phyloP scores from a whole-genome alignment of 1,140 invertebrate species.

The Drusus annulatus region DNA sequence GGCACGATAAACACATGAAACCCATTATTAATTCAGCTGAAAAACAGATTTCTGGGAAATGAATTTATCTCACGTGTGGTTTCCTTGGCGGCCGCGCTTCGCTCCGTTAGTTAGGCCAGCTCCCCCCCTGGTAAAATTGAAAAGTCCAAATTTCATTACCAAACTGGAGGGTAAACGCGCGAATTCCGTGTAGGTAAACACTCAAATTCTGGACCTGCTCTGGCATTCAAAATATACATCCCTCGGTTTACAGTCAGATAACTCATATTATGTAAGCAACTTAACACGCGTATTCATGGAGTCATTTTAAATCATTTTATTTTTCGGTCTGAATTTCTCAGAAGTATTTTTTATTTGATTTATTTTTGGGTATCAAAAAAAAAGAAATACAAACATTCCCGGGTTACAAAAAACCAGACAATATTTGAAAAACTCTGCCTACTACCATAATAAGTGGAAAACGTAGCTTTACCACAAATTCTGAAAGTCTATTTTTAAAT shows the following conservation, averaged over 20 bases:
- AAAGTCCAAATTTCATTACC: conserved; percentile 55
- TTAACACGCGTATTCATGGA: conserved; percentile 46
- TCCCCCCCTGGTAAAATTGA: conserved; percentile 44
- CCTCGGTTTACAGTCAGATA: background rate
- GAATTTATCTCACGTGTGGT: conserved; percentile 8
- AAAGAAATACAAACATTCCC: too few relatives aligned
- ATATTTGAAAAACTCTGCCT: too few relatives aligned
- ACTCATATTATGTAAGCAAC: background rate
- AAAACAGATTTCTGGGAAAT: conserved; percentile 10
- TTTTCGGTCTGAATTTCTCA: too few relatives aligned
- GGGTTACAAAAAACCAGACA: too few relatives aligned
- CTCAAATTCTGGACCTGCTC: conserved; percentile 38
- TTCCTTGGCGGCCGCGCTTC: background rate
- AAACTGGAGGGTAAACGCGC: conserved; percentile 14
- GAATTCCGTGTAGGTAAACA: conserved; percentile 41
- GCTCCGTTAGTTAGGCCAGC: background rate
- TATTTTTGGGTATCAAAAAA: too few relatives aligned
- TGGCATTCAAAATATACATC: conserved; percentile 44
- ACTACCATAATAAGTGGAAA: too few relatives aligned
- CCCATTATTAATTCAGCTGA: background rate
- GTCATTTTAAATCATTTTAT: too few relatives aligned
- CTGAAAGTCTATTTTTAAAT: too few relatives aligned
- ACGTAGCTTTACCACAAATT: too few relatives aligned
- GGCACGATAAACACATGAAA: too few relatives aligned
- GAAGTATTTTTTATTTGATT: too few relatives aligned